Evolutionary conservation across 2,888 invertebrate genomes (phyloP).

Genomic region (Allygus modestus): DNA sequence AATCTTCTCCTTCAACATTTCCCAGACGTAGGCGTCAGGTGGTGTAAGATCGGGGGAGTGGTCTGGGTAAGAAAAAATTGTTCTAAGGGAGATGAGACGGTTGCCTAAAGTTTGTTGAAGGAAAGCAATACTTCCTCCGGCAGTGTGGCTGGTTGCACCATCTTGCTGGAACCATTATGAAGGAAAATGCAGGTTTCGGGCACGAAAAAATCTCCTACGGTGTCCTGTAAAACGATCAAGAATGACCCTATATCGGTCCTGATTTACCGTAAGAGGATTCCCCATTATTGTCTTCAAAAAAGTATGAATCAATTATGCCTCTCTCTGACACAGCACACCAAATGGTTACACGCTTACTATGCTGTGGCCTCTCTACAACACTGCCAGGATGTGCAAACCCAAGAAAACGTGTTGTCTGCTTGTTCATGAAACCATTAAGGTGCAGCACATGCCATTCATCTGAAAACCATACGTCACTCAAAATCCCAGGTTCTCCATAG

Average conservation of each 20-base stretch:
- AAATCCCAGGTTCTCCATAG: slow-evolving; percentile 20
- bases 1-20: slow-evolving; percentile 30
- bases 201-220: slow-evolving; percentile 23
- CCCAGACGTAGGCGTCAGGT: slow-evolving; percentile 39
- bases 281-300: slow-evolving; percentile 40
- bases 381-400: slow-evolving; percentile 20
- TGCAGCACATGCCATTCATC: slow-evolving; percentile 23
- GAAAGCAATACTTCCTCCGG: slow-evolving; percentile 33
- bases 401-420: slow-evolving; percentile 50
- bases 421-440: slow-evolving; percentile 35
- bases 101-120: slow-evolving; percentile 10
- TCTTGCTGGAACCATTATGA: slow-evolving; percentile 40
- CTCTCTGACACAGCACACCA: slow-evolving; percentile 19
- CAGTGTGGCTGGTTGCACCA: slow-evolving; percentile 39
- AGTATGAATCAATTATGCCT: slow-evolving; percentile 20
- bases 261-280: slow-evolving; percentile 20
- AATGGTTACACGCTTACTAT: slow-evolving; percentile 21
- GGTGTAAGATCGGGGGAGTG: slow-evolving; percentile 25
- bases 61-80: slow-evolving; percentile 32
- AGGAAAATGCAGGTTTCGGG: slow-evolving; percentile 36
- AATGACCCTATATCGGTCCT: slow-evolving; percentile 23
- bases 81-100: slow-evolving; percentile 41
- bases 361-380: slow-evolving; percentile 40
- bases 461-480: slow-evolving; percentile 32
- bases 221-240: background rate